phyloP scores from a whole-genome alignment of 2,113 vertebrate genomes.

The Pollimyrus isidori region DNA sequence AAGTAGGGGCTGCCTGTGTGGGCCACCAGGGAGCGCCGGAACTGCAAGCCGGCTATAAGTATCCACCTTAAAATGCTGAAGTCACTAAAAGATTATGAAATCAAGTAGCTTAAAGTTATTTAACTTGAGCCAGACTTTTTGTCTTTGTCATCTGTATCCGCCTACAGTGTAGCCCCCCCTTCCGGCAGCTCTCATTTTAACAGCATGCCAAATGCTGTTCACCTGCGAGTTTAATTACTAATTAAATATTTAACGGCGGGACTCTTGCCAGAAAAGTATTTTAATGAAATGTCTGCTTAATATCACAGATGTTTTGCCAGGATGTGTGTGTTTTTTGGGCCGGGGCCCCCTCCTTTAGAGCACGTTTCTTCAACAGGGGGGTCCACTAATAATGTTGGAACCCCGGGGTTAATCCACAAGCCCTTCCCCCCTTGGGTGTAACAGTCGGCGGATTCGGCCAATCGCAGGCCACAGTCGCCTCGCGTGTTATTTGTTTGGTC shows the following conservation, averaged over 20 bases:
- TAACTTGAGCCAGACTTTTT: background rate
- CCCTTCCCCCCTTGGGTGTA: background rate
- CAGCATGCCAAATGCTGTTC: background rate
- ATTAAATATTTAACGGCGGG: background rate
- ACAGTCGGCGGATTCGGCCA: background rate
- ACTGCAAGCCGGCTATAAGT: background rate
- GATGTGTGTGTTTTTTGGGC: background rate
- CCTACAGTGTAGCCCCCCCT: background rate
- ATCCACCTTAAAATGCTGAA: background rate
- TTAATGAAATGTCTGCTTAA: background rate
- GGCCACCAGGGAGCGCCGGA: background rate
- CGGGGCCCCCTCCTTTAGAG: background rate
- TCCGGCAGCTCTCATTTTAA: background rate
- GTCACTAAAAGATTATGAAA: background rate
- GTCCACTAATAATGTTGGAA: conserved; percentile 3
- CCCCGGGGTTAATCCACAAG: background rate
- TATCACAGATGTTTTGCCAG: background rate
- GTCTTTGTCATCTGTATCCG: background rate
- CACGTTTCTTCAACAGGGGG: conserved; percentile 6
- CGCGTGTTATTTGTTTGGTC: background rate
- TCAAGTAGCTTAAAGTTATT: background rate
- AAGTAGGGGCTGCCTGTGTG: background rate
- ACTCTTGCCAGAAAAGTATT: background rate
- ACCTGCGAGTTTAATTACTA: background rate
- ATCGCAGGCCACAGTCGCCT: background rate